Conservation (phyloP, 2,113 vertebrate genomes). For the Pelobates fuscus region DNA sequence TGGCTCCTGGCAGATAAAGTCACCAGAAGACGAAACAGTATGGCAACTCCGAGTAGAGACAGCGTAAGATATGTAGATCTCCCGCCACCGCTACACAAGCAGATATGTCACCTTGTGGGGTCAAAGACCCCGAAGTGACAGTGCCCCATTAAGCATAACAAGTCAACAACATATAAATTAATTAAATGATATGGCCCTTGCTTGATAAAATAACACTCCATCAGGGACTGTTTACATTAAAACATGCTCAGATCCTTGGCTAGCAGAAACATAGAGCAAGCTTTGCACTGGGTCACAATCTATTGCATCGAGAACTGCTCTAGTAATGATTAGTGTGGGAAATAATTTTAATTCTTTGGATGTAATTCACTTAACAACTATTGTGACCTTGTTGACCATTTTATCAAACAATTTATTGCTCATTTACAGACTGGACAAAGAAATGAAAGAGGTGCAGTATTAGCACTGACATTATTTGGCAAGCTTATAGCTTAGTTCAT, state of each 20-base stretch:
- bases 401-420: slow-evolving; percentile 80
- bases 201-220: background rate
- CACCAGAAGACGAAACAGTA: too few relatives aligned
- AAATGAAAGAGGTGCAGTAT: slow-evolving; percentile 80
- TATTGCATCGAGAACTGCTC: slow-evolving; percentile 48
- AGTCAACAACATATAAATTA: too few relatives aligned
- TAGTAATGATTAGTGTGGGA: slow-evolving; percentile 55
- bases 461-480: slow-evolving; percentile 80
- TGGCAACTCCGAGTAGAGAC: too few relatives aligned
- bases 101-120: too few relatives aligned
- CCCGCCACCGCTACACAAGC: too few relatives aligned
- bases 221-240: background rate
- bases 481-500: slow-evolving; percentile 80
- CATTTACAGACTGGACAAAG: slow-evolving; percentile 73
- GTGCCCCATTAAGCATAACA: too few relatives aligned
- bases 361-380: slow-evolving; percentile 75
- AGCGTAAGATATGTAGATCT: too few relatives aligned
- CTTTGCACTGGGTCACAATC: slow-evolving; percentile 36
- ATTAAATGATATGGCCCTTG: background rate
- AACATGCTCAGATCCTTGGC: background rate
- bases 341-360: slow-evolving; percentile 61
- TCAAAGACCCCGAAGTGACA: too few relatives aligned
- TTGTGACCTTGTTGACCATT: slow-evolving; percentile 73
- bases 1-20: too few relatives aligned
- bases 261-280: slow-evolving; percentile 30